Evolutionary conservation across 2,888 invertebrate species (phyloP), one percentile per base, ranked within the genome.

Genomic region (Opisthograptis luteolata): DNA sequence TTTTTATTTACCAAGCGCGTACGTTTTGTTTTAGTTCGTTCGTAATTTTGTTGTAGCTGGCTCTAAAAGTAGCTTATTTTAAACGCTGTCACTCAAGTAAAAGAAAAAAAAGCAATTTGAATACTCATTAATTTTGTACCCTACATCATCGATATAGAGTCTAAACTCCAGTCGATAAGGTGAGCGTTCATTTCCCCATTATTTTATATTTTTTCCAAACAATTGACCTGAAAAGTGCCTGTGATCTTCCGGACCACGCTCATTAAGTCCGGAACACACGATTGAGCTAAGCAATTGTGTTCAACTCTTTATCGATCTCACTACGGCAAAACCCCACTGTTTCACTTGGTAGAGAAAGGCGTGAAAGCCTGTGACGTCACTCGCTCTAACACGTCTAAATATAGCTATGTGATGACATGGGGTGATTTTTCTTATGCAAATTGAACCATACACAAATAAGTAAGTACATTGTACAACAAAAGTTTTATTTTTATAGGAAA

Each of bases 221-320:
- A 44, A 44, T 13, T 44, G 44, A 44, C 36, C 36, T 36, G 22
- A 22, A 44, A 44, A 34, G 28, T 12, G 35, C 22, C 22, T 44
- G 36, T 44, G 44, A 44, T 44, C 36, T 44, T 44, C 44, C 44
- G 44, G 25, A 14, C 44, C 44, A 44, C 36, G 5, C 17, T 24
- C 36, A 36, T 43, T 24, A 22, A 30, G 22, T 36, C 24, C n/a
- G n/a, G n/a, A 10, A 12, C 17, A 22, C 43, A 44, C 25, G 43
- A 44, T 20, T 22, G 6, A 9, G 28, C 31, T 22, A 34, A 43
- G n/a, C 42, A n/a, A n/a, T 27, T 8, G 14, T 12, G n/a, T n/a
- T n/a, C n/a, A n/a, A n/a, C n/a, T n/a, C n/a, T n/a, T n/a, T 39
- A 12, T 22, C 22, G 22, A 22, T 22, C 22, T 22, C 17, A 3